Percentiles rank a stretch among this genome's conserved stretches.
Conservation (phyloP, 2,113 vertebrate genomes). For the Thamnaconus septentrionalis region DNA sequence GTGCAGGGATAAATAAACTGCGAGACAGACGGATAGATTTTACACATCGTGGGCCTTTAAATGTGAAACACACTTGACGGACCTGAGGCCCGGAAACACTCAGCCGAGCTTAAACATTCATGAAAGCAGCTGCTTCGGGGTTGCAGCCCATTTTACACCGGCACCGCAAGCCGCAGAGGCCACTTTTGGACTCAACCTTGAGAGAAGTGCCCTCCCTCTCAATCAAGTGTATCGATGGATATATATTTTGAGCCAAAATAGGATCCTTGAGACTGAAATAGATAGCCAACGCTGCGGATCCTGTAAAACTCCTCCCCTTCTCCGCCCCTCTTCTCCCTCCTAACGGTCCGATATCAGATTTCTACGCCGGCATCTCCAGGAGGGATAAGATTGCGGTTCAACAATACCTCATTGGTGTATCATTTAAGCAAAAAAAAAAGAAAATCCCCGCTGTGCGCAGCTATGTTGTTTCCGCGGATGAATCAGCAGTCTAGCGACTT, state of each 20-base stretch:
- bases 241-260: slow-evolving; percentile 57
- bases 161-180: not conserved
- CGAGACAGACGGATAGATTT: too few relatives aligned
- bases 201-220: slow-evolving; percentile 22
- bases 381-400: slow-evolving; percentile 33
- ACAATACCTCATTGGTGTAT: slow-evolving; percentile 39
- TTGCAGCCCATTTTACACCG: not conserved
- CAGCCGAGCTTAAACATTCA: slow-evolving; percentile 26
- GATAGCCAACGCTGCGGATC: slow-evolving; percentile 37
- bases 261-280: slow-evolving; percentile 58
- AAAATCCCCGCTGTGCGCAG: slow-evolving; percentile 13
- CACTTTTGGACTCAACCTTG: slow-evolving; percentile 54
- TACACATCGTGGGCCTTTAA: too few relatives aligned
- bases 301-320: slow-evolving; percentile 40
- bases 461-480: slow-evolving; percentile 37
- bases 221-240: slow-evolving; percentile 62
- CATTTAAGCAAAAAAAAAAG: slow-evolving; percentile 24
- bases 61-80: too few relatives aligned
- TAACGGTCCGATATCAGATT: slow-evolving; percentile 23
- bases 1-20: too few relatives aligned
- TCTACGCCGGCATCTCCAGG: slow-evolving; percentile 21
- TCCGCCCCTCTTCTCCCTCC: not conserved
- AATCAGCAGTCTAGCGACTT: slow-evolving; percentile 59
- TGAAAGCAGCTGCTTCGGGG: too few relatives aligned
- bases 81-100: too few relatives aligned